Conservation (phyloP, 2,797 vertebrate species). For the Silurus aristotelis region DNA sequence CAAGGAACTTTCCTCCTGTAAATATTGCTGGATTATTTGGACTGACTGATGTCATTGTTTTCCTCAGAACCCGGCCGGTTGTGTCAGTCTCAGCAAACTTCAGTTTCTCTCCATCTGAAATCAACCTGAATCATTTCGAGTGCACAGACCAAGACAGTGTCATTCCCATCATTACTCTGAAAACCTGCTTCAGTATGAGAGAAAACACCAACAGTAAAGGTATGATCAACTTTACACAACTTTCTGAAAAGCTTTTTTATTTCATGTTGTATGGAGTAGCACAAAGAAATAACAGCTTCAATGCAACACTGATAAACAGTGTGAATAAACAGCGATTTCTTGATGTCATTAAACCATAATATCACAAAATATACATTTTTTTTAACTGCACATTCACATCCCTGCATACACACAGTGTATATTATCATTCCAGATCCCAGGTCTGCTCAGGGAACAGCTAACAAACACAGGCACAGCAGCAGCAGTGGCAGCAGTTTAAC, state of each 20-base stretch:
- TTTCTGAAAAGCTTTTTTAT: too few species aligned
- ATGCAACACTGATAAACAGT: too few species aligned
- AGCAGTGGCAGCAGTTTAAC: too few species aligned
- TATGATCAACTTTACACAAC: background rate
- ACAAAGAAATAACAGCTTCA: too few species aligned
- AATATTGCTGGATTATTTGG: background rate
- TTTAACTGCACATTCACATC: background rate
- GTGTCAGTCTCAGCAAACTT: constrained; percentile 45
- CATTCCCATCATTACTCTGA: background rate
- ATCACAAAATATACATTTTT: too few species aligned
- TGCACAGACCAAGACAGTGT: rapidly evolving
- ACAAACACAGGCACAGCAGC: background rate
- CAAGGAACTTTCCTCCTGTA: background rate
- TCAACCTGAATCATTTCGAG: constrained; percentile 29
- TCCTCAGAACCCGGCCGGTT: constrained; percentile 46
- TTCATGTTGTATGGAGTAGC: too few species aligned
- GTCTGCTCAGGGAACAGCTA: background rate
- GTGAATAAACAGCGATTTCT: too few species aligned
- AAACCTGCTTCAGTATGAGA: constrained; percentile 27
- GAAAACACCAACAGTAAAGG: constrained; percentile 44
- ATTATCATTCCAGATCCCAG: background rate
- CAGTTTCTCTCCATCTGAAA: constrained; percentile 47
- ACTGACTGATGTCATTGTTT: background rate
- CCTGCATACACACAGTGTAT: background rate
- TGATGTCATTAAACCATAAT: too few species aligned